phyloP scores from a whole-genome alignment of 2,113 vertebrate genomes.

The Cheirogaleus medius region DNA sequence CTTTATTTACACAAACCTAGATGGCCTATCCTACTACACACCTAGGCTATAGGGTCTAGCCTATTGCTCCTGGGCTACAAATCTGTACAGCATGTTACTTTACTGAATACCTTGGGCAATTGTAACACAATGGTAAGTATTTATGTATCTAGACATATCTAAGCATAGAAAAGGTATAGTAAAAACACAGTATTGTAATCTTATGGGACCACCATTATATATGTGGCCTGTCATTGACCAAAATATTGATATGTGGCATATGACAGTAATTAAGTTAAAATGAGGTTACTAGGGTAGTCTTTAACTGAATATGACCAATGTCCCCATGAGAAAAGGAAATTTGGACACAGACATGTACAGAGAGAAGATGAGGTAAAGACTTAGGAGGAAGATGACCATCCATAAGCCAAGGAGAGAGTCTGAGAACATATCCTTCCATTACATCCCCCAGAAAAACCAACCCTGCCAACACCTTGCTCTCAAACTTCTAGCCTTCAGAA shows the following conservation, averaged over 20 bases:
- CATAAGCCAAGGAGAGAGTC: neutral
- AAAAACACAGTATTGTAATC: neutral
- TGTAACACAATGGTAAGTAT: neutral
- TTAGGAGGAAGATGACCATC: neutral
- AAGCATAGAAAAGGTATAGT: neutral
- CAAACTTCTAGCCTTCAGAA: neutral
- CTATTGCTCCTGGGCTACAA: neutral
- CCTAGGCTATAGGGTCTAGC: neutral
- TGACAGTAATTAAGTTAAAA: neutral
- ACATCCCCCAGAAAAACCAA: neutral
- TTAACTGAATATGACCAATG: neutral
- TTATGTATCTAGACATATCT: neutral
- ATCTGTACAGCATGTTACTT: neutral
- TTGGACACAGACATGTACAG: neutral
- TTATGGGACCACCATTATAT: neutral
- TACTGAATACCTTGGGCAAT: neutral
- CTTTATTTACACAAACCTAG: neutral
- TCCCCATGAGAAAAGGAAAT: neutral
- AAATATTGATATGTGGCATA: neutral
- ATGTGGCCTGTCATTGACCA: neutral
- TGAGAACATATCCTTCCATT: neutral
- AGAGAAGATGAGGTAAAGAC: neutral
- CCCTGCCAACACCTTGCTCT: neutral
- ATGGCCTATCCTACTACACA: neutral
- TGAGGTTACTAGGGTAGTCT: neutral